Evolutionary conservation across 1,140 invertebrate genomes (phyloP).

Genomic region (Drosophila sulfurigaster): DNA sequence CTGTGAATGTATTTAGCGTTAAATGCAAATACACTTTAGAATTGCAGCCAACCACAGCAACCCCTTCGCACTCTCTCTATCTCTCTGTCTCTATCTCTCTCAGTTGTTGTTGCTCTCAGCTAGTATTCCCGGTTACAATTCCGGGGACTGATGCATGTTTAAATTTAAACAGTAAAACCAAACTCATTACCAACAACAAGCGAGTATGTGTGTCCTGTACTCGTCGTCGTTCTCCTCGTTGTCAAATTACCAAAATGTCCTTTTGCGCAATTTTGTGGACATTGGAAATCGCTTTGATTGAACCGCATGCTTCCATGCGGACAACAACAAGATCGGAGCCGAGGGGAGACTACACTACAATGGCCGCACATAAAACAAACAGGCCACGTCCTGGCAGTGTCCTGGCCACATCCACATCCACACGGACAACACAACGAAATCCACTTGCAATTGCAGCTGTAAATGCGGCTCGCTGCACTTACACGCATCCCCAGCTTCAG

Average conservation of each 20-base stretch:
- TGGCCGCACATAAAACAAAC: constrained; percentile 80
- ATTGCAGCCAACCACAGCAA: constrained; percentile 64
- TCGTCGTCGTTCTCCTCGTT: constrained; percentile 45
- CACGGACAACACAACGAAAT: constrained; percentile 40
- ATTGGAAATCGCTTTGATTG: constrained; percentile 83
- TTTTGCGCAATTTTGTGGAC: constrained; percentile 82
- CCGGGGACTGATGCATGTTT: constrained; percentile 55
- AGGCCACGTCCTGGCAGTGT: constrained; percentile 41
- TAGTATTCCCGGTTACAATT: constrained; percentile 19
- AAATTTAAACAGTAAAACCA: constrained; percentile 83
- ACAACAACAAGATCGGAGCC: constrained; percentile 49
- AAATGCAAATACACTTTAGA: constrained; percentile 83
- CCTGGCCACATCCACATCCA: constrained; percentile 56
- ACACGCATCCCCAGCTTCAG: constrained; percentile 51
- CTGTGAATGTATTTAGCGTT: constrained; percentile 68
- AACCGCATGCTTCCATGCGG: constrained; percentile 67
- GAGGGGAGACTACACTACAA: constrained; percentile 61
- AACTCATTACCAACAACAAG: constrained; percentile 82
- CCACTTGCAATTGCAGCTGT: constrained; percentile 78
- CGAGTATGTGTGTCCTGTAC: constrained; percentile 46
- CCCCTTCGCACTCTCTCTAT: not conserved
- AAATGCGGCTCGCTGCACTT: constrained; percentile 78
- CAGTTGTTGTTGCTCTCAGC: not conserved
- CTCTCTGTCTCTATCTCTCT: not conserved
- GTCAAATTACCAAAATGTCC: constrained; percentile 83